phyloP scores from a whole-genome alignment of 2,797 vertebrate genomes.

The Spheniscus humboldti region DNA sequence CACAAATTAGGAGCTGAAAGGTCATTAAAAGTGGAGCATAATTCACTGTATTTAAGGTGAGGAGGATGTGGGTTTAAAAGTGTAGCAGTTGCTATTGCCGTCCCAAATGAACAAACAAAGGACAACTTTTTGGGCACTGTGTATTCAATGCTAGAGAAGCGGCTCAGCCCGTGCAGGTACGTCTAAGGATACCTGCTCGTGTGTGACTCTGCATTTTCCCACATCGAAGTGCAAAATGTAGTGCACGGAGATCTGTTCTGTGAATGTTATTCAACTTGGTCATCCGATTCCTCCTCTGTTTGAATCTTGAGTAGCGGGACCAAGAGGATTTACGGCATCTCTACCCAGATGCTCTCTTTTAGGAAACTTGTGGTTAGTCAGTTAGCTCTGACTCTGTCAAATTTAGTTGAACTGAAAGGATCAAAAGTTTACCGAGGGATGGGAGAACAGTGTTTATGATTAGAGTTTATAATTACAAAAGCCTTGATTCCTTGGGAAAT shows the following conservation, averaged over 20 bases:
- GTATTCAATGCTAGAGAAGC: not conserved
- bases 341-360: not conserved
- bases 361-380: not conserved
- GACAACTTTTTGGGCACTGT: not conserved
- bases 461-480: not conserved
- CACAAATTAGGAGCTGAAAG: not conserved
- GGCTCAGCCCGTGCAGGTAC: not conserved
- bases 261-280: not conserved
- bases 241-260: not conserved
- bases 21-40: not conserved
- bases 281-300: not conserved
- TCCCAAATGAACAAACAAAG: not conserved
- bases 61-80: not conserved
- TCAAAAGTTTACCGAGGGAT: not conserved
- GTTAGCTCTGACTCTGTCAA: not conserved
- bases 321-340: not conserved
- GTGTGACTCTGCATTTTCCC: not conserved
- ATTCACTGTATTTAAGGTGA: not conserved
- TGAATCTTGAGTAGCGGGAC: not conserved
- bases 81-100: not conserved
- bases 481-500: not conserved
- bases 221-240: rapidly evolving
- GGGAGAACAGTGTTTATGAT: not conserved
- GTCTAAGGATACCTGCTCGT: not conserved
- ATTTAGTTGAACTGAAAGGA: not conserved